A percentile compares a stretch with the other conserved stretches of the same genome.
Conservation (phyloP, 2,888 invertebrate species). For the Neoscelio sp. region DNA sequence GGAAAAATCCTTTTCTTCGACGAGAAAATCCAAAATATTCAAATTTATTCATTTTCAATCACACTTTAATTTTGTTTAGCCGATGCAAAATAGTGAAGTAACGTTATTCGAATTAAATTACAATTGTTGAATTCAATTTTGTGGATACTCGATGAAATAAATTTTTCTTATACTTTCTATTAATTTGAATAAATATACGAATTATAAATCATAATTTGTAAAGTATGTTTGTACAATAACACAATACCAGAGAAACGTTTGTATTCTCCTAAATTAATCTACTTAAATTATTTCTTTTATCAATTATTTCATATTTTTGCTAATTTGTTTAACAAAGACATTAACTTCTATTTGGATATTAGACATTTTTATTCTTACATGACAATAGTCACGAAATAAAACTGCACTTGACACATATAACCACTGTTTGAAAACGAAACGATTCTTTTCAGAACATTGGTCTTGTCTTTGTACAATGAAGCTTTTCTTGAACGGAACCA, state of each 20-base stretch:
- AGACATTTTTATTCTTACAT: no score
- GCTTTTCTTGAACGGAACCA: slow-evolving; percentile 22
- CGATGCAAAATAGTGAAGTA: slow-evolving; percentile 6
- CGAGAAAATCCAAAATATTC: slow-evolving; percentile 21
- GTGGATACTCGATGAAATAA: slow-evolving; percentile 8
- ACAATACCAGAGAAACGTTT: no score
- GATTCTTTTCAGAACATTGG: slow-evolving; percentile 25
- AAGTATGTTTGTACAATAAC: no score
- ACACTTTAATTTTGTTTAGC: slow-evolving; percentile 31
- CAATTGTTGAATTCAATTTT: slow-evolving; percentile 17
- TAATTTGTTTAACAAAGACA: no score
- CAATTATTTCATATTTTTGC: no score
- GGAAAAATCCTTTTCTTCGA: slow-evolving; percentile 20
- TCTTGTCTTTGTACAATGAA: slow-evolving; percentile 25
- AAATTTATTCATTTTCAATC: slow-evolving; percentile 49
- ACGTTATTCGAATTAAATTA: slow-evolving; percentile 28
- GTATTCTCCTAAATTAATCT: no score
- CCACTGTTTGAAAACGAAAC: slow-evolving; percentile 7
- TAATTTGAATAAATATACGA: no score
- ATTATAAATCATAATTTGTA: no score
- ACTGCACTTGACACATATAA: slow-evolving; percentile 39
- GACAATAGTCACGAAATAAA: slow-evolving; percentile 16
- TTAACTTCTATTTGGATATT: no score
- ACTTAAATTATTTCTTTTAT: no score
- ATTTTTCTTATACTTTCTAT: slow-evolving; percentile 6